Evolutionary conservation across 1,140 invertebrate genomes (phyloP), one percentile per base, ranked within the genome.

Genomic region (Physella acuta): DNA sequence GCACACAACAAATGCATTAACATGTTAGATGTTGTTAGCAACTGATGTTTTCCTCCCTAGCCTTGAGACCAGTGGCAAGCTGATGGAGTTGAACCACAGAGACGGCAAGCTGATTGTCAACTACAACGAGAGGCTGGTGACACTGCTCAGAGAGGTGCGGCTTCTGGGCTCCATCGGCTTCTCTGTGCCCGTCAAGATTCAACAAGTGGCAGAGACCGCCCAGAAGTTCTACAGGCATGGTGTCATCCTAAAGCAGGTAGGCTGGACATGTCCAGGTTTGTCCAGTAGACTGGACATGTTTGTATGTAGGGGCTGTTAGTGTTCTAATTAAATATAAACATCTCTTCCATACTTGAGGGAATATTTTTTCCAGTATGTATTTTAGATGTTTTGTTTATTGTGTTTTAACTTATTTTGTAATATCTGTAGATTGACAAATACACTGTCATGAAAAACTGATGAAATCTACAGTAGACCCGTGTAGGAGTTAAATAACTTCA

Each of bases 51-150:
- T 49, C 30, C 17, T 30, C 3, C 33, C 76, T 65, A 90, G 90
- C 71, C 81, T 92, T 58, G 88, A 89, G 68, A 92, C 91, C 68
- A 89, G 90, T 72, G 90, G 91, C 68, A 88, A 90, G 17, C 89
- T 96, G 0, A 90, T 95, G 71, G 88, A 91, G 68, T 89, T 94
- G 75, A 91, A 92, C 78, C 85, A 86, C 82, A 82, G 89, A 86
- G 83, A 90, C 85, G 90, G 90, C 76, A 86, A 95, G 71, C 91
- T 96, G 87, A 88, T 90, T 64, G 94, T 97, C 0, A 95, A 92
- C 75, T 97, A 94, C 82, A 92, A 94, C 74, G 90, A 92, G 3
- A 86, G 90, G 67, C 82, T 97, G 49, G 90, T 93, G 0, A 89
- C 88, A 1, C 84, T 97, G 61, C 90, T 94, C 58, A 86, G 91